Base-by-base conservation (phyloP, 2,888 invertebrate species). In the Eupithecia exiguata region DNA sequence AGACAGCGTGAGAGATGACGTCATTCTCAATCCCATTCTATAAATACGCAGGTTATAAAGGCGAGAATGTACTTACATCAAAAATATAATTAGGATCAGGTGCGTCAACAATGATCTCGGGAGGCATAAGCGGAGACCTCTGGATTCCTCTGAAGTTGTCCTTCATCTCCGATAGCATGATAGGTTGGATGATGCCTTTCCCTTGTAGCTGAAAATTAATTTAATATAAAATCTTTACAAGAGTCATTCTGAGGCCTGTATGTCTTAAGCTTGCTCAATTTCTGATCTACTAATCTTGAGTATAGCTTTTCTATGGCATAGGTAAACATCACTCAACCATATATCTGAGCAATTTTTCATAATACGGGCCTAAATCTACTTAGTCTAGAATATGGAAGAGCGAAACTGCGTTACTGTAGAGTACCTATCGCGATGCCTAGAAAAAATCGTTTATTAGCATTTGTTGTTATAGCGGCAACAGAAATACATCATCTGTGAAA, bases 11-110 rank as follows among this genome's bases (percentile, higher is more conserved):
- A 36, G 36, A 7, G 36, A 36, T 7, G 36, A n/a, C n/a, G n/a
- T n/a, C n/a, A n/a, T n/a, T n/a, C n/a, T n/a, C n/a, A n/a, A n/a
- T n/a, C n/a, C n/a, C n/a, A n/a, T n/a, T n/a, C n/a, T n/a, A n/a
- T n/a, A n/a, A n/a, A n/a, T n/a, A n/a, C n/a, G n/a, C n/a, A n/a
- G 43, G 43, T 43, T 43, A 43, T 43, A 40, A 43, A 46, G 46
- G 7, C 7, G 46, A 46, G 18, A 49, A n/a, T 49, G 10, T 53
- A 83, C 92, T 90, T 81, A 93, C 94, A 79, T 93, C 91, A 81
- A 89, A 92, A 70, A 92, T 93, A 77, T 91, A 93, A 77, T 91
- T 92, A 2, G 92, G 90, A 63, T 93, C 93, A 0, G 93, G 93
- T 1, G 93, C 74, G 40, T 77, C 85, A 9, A 92, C 82, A 3